Evolutionary conservation across 2,113 vertebrate genomes (phyloP), one percentile per base, ranked within the genome.

Genomic region (Oostethus manadensis): DNA sequence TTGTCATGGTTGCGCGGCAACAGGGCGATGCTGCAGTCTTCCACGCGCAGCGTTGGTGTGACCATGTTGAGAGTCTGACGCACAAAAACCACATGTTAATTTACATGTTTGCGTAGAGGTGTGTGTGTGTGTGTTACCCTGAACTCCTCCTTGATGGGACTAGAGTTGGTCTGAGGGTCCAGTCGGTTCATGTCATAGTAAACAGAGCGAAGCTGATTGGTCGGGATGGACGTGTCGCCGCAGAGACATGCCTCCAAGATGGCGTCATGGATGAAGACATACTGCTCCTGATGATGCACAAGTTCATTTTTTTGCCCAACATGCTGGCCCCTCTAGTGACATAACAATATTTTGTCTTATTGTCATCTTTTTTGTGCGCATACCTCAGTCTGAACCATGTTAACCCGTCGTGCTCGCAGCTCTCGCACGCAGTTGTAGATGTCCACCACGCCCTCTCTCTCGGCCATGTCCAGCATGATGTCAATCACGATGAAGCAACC

Each of bases 311-410:
- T n/a, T n/a, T n/a, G n/a, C n/a, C n/a, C 7, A 35, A 6, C 33
- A 35, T 35, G 33, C 33, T 35, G n/a, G 33, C 33, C 4, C 33
- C 33, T 35, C 33, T 9, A 38, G 35, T 38, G 35, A 38, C 35
- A 38, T 10, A 38, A 11, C 10, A 38, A 11, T 38, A 38, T 1
- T 10, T 38, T 38, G 35, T 38, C 35, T 38, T 10, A 38, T 10
- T n/a, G 51, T 54, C 51, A 35, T 10, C 16, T 26, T 9, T 16
- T 1, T 33, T 17, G 21, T 68, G 44, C 3, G 18, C 42, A 49
- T 93, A 98, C 94, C 96, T 98, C 96, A 0, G 95, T 98, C 66
- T 98, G 96, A 62, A 98, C 96, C 96, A 98, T 98, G 87, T 98
- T 98, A 54, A 98, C 96, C 51, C 96, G 87, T 43, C 96, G 88